Percentiles rank a stretch among this genome's conserved stretches.
These are phyloP conservation scores for Mechanitis messenoides DNA, from an alignment of 2,888 invertebrate genomes.

Conservation along the genomic window DNA sequence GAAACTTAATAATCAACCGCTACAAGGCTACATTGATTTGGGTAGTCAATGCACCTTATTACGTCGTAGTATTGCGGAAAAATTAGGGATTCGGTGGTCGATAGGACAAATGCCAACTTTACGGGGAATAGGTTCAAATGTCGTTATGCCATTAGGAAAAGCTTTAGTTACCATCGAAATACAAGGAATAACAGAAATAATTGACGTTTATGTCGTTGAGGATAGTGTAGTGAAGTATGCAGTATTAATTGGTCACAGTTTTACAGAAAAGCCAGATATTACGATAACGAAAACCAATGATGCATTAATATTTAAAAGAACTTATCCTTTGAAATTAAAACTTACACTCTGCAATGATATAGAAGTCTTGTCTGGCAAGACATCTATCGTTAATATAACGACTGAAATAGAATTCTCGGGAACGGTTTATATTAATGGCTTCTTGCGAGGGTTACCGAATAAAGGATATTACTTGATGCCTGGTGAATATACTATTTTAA, in stretches of 20 bases:
- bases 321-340: neutral
- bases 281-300: neutral
- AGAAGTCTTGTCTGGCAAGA: neutral
- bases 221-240: too few species aligned
- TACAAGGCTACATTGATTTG: neutral
- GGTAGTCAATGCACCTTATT: constrained; percentile 11
- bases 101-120: too few species aligned
- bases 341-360: neutral
- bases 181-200: too few species aligned
- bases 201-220: too few species aligned
- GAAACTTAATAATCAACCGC: too few species aligned
- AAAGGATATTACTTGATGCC: neutral
- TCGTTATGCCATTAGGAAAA: neutral
- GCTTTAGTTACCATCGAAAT: too few species aligned
- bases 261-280: neutral
- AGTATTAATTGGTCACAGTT: neutral
- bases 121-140: too few species aligned
- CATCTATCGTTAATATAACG: neutral
- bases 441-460: neutral
- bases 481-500: neutral
- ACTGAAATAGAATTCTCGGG: neutral
- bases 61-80: neutral
- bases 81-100: too few species aligned
- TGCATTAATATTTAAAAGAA: neutral
- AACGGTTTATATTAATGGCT: neutral